phyloP scores from a whole-genome alignment of 2,797 vertebrate species.

The Orientallactaga sibirica region DNA sequence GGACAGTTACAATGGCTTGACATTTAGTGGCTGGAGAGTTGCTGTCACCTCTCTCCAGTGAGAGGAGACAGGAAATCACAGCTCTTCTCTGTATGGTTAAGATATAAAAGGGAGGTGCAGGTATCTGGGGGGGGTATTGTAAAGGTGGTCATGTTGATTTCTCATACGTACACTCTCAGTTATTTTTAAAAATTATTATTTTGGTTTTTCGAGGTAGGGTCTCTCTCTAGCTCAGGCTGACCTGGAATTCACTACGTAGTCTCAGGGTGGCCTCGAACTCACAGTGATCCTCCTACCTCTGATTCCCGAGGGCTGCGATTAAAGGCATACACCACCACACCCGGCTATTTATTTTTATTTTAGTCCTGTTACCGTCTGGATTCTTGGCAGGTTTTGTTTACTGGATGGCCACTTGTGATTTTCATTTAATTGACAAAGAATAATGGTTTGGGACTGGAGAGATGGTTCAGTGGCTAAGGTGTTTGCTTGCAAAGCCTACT shows the following conservation, averaged over 20 bases:
- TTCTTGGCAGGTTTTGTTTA: conserved; percentile 31
- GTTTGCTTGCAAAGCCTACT: no score
- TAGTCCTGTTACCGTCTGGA: neutral
- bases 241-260: no score
- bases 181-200: neutral
- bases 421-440: conserved; percentile 45
- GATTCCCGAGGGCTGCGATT: no score
- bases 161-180: conserved; percentile 30
- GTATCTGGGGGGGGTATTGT: neutral
- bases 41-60: neutral
- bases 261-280: no score
- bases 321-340: no score
- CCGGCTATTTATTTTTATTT: conserved; percentile 21
- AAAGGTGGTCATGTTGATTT: conserved; percentile 4
- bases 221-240: no score
- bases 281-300: no score
- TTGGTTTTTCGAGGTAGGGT: no score
- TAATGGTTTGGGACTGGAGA: no score
- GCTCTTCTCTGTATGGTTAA: neutral
- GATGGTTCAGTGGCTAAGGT: no score
- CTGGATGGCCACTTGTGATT: neutral
- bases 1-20: neutral
- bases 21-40: conserved; percentile 36
- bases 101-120: conserved; percentile 16
- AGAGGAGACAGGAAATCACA: conserved; percentile 18